A percentile compares a stretch with the other conserved stretches of the same genome.
phyloP scores from a whole-genome alignment of 2,888 invertebrate species.

The Heliconius erato region DNA sequence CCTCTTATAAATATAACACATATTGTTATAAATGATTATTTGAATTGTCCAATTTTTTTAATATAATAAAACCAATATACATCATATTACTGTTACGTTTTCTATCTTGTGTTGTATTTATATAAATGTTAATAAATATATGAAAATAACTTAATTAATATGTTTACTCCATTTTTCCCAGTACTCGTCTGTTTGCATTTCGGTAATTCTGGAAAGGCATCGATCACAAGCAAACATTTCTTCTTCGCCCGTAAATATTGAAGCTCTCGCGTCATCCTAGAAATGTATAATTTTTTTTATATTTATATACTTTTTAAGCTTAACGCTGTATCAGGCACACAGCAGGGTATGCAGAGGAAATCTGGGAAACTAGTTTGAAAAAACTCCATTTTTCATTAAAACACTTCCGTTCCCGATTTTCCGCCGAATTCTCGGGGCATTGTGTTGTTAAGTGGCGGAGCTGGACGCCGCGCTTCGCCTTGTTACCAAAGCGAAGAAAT shows the following conservation, averaged over 20 bases:
- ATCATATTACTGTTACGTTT: not conserved
- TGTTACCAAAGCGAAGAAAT: no score
- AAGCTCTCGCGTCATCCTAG: conserved; percentile 91
- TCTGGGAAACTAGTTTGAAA: no score
- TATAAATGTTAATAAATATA: not conserved
- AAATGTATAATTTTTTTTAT: not conserved
- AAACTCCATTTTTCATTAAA: no score
- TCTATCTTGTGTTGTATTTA: not conserved
- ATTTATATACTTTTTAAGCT: not conserved
- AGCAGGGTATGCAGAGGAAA: no score
- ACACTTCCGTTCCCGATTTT: no score
- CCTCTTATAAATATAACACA: not conserved
- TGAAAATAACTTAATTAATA: conserved; percentile 57
- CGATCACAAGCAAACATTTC: conserved; percentile 98
- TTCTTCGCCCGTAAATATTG: conserved; percentile 98
- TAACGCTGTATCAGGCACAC: not conserved
- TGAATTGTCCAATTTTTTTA: not conserved
- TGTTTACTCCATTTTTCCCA: conserved; percentile 93
- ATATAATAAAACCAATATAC: not conserved
- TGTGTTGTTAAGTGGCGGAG: no score
- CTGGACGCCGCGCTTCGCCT: no score
- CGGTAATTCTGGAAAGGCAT: conserved; percentile 95
- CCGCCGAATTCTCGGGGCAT: no score
- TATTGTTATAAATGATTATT: not conserved
- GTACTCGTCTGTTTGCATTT: conserved; percentile 98